phyloP scores from a whole-genome alignment of 2,888 invertebrate genomes.

The Tetrapedia diversipes region DNA sequence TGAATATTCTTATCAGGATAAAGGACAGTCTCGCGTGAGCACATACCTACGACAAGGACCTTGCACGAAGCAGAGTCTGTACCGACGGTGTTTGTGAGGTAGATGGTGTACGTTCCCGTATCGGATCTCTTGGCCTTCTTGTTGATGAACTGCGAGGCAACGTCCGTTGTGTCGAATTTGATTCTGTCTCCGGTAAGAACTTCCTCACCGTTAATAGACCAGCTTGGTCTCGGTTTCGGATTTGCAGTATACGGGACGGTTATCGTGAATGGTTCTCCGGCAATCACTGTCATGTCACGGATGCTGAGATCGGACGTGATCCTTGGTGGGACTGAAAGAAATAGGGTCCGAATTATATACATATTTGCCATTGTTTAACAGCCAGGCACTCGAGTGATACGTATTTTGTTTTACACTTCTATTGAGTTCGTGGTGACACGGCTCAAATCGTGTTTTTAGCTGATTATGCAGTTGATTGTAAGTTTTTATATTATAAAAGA shows the following conservation, averaged over 20 bases:
- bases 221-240: constrained; percentile 94
- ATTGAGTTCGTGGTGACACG: too few species aligned
- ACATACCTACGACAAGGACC: constrained; percentile 87
- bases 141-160: constrained; percentile 92
- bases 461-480: too few species aligned
- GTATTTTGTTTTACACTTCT: too few species aligned
- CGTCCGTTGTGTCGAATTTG: constrained; percentile 92
- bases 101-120: constrained; percentile 96
- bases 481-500: too few species aligned
- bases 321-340: constrained; percentile 88
- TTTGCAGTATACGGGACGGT: constrained; percentile 95
- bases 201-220: constrained; percentile 95
- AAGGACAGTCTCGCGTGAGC: neutral
- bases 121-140: constrained; percentile 95
- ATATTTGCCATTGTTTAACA: too few species aligned
- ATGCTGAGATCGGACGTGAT: constrained; percentile 96
- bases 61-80: constrained; percentile 96
- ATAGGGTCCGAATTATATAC: too few species aligned
- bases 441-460: too few species aligned
- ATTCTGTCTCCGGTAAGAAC: constrained; percentile 91
- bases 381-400: too few species aligned
- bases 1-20: too few species aligned
- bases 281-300: constrained; percentile 96
- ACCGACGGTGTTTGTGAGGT: constrained; percentile 94
- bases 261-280: constrained; percentile 97